phyloP scores from a whole-genome alignment of 2,888 invertebrate genomes.

The Catocala sponsa region DNA sequence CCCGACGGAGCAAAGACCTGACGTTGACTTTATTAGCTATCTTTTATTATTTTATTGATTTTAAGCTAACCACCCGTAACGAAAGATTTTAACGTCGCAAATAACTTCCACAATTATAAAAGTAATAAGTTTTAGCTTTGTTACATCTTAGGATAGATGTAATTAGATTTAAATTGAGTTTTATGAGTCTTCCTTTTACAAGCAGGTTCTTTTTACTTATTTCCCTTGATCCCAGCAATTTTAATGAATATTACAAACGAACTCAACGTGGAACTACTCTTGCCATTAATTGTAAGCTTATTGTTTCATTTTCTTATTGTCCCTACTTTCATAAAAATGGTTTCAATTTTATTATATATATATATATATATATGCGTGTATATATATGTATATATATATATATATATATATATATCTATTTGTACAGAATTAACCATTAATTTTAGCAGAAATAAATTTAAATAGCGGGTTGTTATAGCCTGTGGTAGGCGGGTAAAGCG shows the following conservation, averaged over 20 bases:
- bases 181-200: constrained; percentile 15
- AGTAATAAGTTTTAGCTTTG: constrained; percentile 15
- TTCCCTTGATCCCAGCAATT: constrained; percentile 4
- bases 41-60: not conserved
- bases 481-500: constrained; percentile 70
- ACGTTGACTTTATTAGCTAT: not conserved
- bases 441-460: constrained; percentile 73
- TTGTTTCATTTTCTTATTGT: constrained; percentile 15
- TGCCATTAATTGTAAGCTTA: constrained; percentile 2
- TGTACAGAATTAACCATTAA: constrained; percentile 55
- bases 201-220: constrained; percentile 11
- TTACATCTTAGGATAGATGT: constrained; percentile 16
- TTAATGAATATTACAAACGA: constrained; percentile 11
- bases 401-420: constrained; percentile 36
- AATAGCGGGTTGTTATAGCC: constrained; percentile 72
- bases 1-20: not conserved
- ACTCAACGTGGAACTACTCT: not conserved
- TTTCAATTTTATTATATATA: constrained; percentile 20
- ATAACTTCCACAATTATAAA: constrained; percentile 10
- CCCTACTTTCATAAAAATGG: constrained; percentile 20
- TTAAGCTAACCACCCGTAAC: constrained; percentile 3
- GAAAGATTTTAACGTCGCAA: constrained; percentile 12
- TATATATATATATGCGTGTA: constrained; percentile 34
- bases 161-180: constrained; percentile 19
- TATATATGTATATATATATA: constrained; percentile 14